Evolutionary conservation across 2,797 vertebrate genomes (phyloP).

Genomic region (Chiroxiphia lanceolata): DNA sequence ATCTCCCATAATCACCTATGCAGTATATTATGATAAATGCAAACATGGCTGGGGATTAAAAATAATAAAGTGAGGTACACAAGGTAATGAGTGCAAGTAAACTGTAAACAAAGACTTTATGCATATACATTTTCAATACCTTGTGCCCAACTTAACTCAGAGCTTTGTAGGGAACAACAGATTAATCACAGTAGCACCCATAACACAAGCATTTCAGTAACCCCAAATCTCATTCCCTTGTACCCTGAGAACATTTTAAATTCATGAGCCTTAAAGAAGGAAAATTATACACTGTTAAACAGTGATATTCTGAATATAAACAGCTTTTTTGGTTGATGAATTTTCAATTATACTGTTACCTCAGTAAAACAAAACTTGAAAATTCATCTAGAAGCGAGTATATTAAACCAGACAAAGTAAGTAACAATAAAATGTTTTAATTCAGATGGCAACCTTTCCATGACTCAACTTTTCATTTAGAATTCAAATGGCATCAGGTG

Average conservation of each 20-base stretch:
- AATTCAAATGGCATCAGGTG: neutral
- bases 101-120: slow-evolving; percentile 35
- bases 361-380: neutral
- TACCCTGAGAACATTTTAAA: neutral
- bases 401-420: neutral
- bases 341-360: neutral
- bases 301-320: neutral
- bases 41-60: slow-evolving; percentile 59
- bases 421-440: neutral
- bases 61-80: slow-evolving; percentile 52
- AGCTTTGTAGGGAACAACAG: neutral
- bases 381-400: neutral
- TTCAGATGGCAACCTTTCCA: neutral
- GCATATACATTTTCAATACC: neutral
- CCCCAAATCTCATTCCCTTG: neutral
- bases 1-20: slow-evolving; percentile 63
- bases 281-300: neutral
- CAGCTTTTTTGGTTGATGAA: neutral
- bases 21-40: slow-evolving; percentile 66
- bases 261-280: neutral
- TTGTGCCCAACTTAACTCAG: neutral
- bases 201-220: neutral
- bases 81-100: slow-evolving; percentile 54
- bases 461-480: neutral
- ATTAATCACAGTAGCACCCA: neutral